phyloP scores from a whole-genome alignment of 2,113 vertebrate genomes.

The Arvicanthis niloticus region DNA sequence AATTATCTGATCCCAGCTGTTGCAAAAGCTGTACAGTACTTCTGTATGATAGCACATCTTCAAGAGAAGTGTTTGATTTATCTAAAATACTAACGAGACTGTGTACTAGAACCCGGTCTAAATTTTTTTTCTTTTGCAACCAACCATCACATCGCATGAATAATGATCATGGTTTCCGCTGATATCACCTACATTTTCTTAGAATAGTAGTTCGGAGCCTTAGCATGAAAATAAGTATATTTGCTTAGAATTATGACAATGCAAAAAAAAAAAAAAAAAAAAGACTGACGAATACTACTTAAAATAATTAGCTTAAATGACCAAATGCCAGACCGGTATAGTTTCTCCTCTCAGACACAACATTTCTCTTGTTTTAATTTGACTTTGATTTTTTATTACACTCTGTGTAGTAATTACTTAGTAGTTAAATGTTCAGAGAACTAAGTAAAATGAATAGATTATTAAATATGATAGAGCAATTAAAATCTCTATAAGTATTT shows the following conservation, averaged over 20 bases:
- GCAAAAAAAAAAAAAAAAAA: background rate
- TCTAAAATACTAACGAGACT: constrained; percentile 48
- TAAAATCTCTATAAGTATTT: background rate
- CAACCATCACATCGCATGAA: background rate
- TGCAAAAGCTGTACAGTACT: constrained; percentile 21
- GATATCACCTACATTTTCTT: background rate
- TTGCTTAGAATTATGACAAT: background rate
- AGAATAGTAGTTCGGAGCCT: background rate
- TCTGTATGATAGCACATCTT: background rate
- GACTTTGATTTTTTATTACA: background rate
- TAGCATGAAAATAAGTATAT: background rate
- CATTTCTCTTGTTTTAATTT: background rate
- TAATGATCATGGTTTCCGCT: background rate
- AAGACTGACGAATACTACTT: background rate
- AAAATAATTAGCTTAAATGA: background rate
- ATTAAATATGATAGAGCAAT: constrained; percentile 14
- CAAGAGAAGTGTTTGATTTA: constrained; percentile 69
- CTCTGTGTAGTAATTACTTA: constrained; percentile 31
- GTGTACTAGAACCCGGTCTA: background rate
- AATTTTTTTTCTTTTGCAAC: constrained; percentile 51
- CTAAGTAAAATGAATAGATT: constrained; percentile 4
- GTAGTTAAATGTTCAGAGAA: background rate
- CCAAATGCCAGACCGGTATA: background rate
- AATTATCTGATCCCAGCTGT: constrained; percentile 71
- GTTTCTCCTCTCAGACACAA: background rate